Base-by-base conservation (phyloP, 2,113 vertebrate genomes). In the Siphamia tubifer region DNA sequence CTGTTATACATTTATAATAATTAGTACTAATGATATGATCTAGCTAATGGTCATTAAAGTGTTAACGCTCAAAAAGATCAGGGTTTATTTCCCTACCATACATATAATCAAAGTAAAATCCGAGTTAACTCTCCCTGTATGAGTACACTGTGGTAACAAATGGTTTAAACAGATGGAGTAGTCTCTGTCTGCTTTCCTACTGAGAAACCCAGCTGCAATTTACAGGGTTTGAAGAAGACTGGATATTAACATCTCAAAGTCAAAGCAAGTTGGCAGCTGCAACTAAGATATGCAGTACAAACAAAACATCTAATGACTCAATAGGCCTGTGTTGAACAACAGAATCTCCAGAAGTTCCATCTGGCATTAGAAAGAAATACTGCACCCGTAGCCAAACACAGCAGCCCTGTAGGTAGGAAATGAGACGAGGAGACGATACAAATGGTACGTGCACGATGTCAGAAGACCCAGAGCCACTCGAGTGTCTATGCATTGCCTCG, bases 171-270 rank as follows among this genome's bases (percentile, higher is more conserved):
- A 62, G 32, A 67, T 56, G 17, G 32, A 77, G 55, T 49, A 3
- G 11, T 16, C 24, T 38, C 49, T 19, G 13, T n/a, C 38, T 39
- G 30, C 36, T 17, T 16, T 67, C 55, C 30, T 21, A 28, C 30
- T 10, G 31, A 62, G 19, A 25, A 19, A 27, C 42, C 68, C 38
- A 20, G 34, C 3, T 34, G 42, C 24, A 47, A 47, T 69, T 56
- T 66, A 35, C n/a, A 28, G 7, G 5, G 25, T 68, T 39, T 77
- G 57, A 64, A 58, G 57, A 13, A 58, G 57, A 13, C 35, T 39
- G 16, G 7, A 63, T 73, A 68, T 68, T 45, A 68, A 49, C 32
- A 39, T 20, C 47, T 57, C 55, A 76, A 72, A 72, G 40, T 55
- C 44, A 21, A n/a, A 38, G 13, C 32, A 30, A 24, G 4, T 49